These are phyloP conservation scores for Polymixis flavicincta DNA, from an alignment of 2,888 invertebrate species.

Conservation along the genomic window DNA sequence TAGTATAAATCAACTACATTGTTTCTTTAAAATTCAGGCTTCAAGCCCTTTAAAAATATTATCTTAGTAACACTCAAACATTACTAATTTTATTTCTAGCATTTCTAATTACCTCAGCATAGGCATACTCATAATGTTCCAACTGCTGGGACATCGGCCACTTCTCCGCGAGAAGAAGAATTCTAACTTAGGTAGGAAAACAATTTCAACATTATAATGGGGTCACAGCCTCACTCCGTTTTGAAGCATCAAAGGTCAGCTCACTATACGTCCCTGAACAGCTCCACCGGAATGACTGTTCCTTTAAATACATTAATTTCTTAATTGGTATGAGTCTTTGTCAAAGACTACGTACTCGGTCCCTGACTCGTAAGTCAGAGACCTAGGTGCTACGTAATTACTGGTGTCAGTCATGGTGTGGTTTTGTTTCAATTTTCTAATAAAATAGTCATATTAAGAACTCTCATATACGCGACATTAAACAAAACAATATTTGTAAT, in stretches of 20 bases:
- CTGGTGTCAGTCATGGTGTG: too few relatives aligned
- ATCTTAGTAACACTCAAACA: neutral
- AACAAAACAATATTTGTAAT: too few relatives aligned
- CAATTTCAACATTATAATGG: neutral
- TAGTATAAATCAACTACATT: too few relatives aligned
- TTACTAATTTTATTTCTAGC: neutral
- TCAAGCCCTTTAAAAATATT: neutral
- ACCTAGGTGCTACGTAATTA: too few relatives aligned
- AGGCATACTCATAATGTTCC: too few relatives aligned
- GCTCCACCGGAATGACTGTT: neutral
- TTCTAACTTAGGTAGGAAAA: constrained; percentile 15
- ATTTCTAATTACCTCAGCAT: neutral
- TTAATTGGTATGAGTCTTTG: neutral
- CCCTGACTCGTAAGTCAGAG: too few relatives aligned
- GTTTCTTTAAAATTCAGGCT: neutral
- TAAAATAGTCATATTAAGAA: too few relatives aligned
- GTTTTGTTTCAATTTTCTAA: too few relatives aligned
- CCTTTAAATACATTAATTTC: neutral
- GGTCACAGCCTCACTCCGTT: neutral
- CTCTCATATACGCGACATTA: too few relatives aligned
- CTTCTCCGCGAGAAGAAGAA: neutral
- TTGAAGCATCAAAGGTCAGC: neutral
- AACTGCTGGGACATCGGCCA: too few relatives aligned
- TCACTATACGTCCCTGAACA: neutral
- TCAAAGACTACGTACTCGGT: too few relatives aligned